Percentiles rank a stretch among this genome's conserved stretches.
Conservation (phyloP, 1,140 invertebrate genomes). For the Caenorhabditis remanei region DNA sequence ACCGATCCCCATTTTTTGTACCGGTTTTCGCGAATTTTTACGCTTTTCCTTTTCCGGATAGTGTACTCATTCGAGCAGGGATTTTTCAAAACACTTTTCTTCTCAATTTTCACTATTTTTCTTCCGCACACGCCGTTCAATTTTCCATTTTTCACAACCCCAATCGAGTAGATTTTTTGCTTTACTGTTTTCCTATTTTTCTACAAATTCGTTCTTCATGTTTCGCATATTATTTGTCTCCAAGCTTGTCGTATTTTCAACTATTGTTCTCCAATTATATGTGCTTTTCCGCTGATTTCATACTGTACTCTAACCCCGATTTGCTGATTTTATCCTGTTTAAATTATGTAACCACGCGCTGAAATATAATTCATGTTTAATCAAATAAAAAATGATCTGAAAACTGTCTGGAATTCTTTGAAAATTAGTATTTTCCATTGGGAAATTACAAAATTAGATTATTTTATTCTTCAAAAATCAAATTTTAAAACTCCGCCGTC, state of each 20-base stretch:
- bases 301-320: too few relatives aligned
- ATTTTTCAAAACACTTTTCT: slow-evolving; percentile 46
- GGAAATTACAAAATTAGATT: too few relatives aligned
- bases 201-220: background rate
- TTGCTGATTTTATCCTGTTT: too few relatives aligned
- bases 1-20: slow-evolving; percentile 43
- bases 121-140: background rate
- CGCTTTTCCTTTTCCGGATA: slow-evolving; percentile 12
- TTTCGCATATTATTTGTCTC: slow-evolving; percentile 8
- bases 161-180: slow-evolving; percentile 16
- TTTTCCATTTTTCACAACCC: slow-evolving; percentile 5
- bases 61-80: slow-evolving; percentile 51
- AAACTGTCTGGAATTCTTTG: too few relatives aligned
- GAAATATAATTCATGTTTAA: too few relatives aligned
- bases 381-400: too few relatives aligned
- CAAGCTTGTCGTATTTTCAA: background rate
- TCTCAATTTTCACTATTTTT: background rate
- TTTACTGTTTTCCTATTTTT: background rate
- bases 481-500: background rate
- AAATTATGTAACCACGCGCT: too few relatives aligned
- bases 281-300: background rate
- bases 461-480: too few relatives aligned
- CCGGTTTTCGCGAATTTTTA: slow-evolving; percentile 52
- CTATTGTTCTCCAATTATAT: background rate
- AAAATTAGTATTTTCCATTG: too few relatives aligned